Base-by-base conservation (phyloP, 2,797 vertebrate genomes). In the Eulemur albifrons region DNA sequence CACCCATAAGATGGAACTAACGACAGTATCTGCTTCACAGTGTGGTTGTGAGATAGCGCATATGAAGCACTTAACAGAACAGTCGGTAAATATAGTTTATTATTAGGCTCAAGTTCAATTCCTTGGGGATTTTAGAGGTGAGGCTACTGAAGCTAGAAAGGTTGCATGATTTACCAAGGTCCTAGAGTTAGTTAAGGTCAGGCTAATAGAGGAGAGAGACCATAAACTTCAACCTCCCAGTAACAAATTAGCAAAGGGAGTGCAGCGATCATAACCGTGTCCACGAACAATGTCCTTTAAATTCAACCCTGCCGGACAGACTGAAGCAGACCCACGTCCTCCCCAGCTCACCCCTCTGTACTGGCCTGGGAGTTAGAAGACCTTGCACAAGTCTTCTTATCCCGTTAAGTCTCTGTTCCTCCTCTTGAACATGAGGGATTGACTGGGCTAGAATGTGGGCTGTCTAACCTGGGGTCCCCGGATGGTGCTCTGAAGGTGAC, bases 1-100 rank as follows among this genome's bases (percentile, higher is more conserved):
- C 82, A 67, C 43, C 86, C 30, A 72, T 52, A 91, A 95, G 90
- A 90, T 57, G 18, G 50, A 97, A n/a, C 77, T 61, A 65, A 85
- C 30, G 59, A 90, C 90, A 91, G 18, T 81, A 50, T 92, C 57
- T 65, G 50, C 73, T 52, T 81, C 65, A 35, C 20, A 18, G 27
- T 7, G 32, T 59, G 54, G 21, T 40, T 85, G 21, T 88, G 50
- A 95, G 86, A 72, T 7, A 10, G 50, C 21, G 0, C 50, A 90
- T 25, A n/a, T 32, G 45, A 50, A 77, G 40, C 9, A 4, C 82
- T 90, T 88, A 73, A 73, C 32, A 73, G n/a, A 92, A 54, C 0
- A 10, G 23, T 59, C 48, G 63, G 18, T 20, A 84, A 80, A 72
- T 61, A 67, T 65, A 65, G 43, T 30, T 94, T 92, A 69, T 76